phyloP scores from a whole-genome alignment of 2,113 vertebrate genomes.

The Opisthocomus hoazin region DNA sequence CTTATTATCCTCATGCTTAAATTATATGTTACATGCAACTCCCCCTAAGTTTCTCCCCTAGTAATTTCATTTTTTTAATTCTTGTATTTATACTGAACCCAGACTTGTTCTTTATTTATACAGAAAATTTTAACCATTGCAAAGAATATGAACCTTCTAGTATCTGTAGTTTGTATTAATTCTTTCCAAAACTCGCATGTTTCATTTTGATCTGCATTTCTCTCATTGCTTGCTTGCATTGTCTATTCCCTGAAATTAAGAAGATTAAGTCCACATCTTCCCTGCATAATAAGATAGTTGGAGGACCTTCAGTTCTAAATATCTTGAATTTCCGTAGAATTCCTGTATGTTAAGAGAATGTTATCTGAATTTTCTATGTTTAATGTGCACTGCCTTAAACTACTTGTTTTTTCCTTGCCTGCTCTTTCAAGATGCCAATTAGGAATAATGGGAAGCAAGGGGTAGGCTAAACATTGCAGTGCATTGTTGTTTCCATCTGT shows the following conservation, averaged over 20 bases:
- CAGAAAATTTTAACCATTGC: slow-evolving; percentile 70
- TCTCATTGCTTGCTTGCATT: slow-evolving; percentile 73
- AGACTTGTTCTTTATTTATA: slow-evolving; percentile 35
- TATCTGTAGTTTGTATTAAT: slow-evolving; percentile 58
- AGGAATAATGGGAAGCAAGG: slow-evolving; percentile 84
- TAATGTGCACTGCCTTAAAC: slow-evolving; percentile 73
- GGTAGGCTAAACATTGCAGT: slow-evolving; percentile 80
- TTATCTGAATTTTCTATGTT: slow-evolving; percentile 74
- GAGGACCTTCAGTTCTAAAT: slow-evolving; percentile 18
- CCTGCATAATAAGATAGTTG: slow-evolving; percentile 34
- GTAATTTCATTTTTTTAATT: background rate
- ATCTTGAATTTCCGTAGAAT: slow-evolving; percentile 34
- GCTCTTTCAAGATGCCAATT: slow-evolving; percentile 83
- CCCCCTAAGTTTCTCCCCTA: background rate
- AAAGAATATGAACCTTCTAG: slow-evolving; percentile 72
- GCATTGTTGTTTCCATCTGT: slow-evolving; percentile 74
- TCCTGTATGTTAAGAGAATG: slow-evolving; percentile 37
- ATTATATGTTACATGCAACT: slow-evolving; percentile 76
- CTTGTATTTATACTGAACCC: slow-evolving; percentile 11
- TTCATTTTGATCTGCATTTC: slow-evolving; percentile 60
- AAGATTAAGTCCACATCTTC: slow-evolving; percentile 5
- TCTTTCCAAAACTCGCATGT: slow-evolving; percentile 64
- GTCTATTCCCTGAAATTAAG: slow-evolving; percentile 67
- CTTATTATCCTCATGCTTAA: slow-evolving; percentile 83
- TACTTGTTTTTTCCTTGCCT: slow-evolving; percentile 75